Evolutionary conservation across 1,140 invertebrate species (phyloP), one percentile per base, ranked within the genome.

Genomic region (Caenorhabditis tropicalis): DNA sequence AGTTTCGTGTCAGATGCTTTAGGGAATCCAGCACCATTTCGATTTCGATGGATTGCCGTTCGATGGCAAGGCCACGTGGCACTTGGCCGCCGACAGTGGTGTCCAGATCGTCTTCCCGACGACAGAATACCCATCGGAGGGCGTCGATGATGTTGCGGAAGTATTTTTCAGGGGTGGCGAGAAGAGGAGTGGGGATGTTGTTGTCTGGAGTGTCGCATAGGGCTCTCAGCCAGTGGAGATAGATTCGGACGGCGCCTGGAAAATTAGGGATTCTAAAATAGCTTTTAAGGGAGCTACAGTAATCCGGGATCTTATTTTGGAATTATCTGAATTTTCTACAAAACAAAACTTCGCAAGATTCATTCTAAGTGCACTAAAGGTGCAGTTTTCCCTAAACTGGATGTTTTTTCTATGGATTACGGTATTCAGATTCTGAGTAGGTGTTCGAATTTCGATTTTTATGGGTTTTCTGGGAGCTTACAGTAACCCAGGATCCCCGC

Each of bases 131-230:
- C 27, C 39, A 81, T 33, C 86, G 85, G 16, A 87, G 85, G 36
- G 85, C 56, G 51, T 86, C 86, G n/a, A 87, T 87, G 24, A 87
- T 87, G 15, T 81, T 85, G 6, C 86, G 58, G 58, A 87, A 86
- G 36, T 87, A 87, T 60, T 85, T 81, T 43, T 87, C 86, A 6
- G 86, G 86, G 12, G 85, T 84, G 16, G 86, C 83, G 2, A 85
- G 60, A 1, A 87, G 33, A 5, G 86, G 82, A 24, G 39, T 53
- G 16, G 86, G 86, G 56, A 86, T 85, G 21, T 48, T 79, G 29
- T 60, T 29, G 49, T 87, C 83, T 6, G 82, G 65, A 16, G 36
- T 39, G 16, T 82, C 56, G 10, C 87, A 81, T 12, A 87, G 85
- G 19, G 86, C 86, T 2, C 80, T 27, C 1, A 86, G 74, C 86